Evolutionary conservation across 1,140 invertebrate species (phyloP).

Genomic region (Maniola jurtina): DNA sequence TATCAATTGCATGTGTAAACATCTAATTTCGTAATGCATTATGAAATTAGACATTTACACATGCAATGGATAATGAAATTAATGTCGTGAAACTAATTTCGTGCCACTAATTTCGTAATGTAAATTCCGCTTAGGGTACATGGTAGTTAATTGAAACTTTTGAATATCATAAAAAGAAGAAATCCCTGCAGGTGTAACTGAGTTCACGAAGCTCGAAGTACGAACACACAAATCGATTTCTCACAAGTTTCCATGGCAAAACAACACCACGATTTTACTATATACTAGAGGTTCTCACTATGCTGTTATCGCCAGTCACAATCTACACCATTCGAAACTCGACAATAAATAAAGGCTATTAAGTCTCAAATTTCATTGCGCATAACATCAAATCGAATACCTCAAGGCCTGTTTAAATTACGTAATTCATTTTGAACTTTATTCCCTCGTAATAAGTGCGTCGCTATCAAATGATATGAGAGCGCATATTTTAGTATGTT

Average conservation of each 20-base stretch:
- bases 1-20: no score
- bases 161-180: no score
- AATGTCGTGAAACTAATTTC: no score
- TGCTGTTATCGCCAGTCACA: not conserved
- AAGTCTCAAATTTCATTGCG: constrained; percentile 22
- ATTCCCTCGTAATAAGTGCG: constrained; percentile 16
- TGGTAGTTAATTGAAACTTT: no score
- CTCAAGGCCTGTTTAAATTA: constrained; percentile 2
- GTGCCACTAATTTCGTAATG: no score
- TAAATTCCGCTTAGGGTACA: no score
- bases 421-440: constrained; percentile 18
- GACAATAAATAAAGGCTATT: constrained; percentile 2
- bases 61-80: no score
- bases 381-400: constrained; percentile 21
- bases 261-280: not conserved
- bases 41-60: no score
- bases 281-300: not conserved
- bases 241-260: not conserved
- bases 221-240: not conserved
- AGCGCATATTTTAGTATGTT: constrained; percentile 36
- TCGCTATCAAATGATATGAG: constrained; percentile 9
- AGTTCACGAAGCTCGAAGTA: not conserved
- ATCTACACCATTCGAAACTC: constrained; percentile 6
- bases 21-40: no score
- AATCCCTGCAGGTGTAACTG: not conserved